Percentiles rank a stretch among this genome's conserved stretches.
These are phyloP conservation scores for Aphelenchoides besseyi DNA, from an alignment of 1,140 invertebrate genomes.

Conservation along the genomic window DNA sequence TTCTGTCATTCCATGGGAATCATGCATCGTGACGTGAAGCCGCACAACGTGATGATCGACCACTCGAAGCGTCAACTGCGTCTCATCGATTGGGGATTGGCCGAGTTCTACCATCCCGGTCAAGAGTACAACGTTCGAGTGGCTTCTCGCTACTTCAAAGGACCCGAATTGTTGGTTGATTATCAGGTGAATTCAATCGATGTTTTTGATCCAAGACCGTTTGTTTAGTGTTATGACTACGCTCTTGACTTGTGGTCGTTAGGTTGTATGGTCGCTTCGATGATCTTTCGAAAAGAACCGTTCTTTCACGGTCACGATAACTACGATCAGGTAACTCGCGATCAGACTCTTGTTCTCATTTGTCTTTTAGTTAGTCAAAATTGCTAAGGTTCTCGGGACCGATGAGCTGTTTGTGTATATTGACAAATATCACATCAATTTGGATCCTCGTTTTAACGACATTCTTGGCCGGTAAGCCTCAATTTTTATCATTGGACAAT, in stretches of 20 bases:
- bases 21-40: slow-evolving; percentile 83
- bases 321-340: slow-evolving; percentile 75
- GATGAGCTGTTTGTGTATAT: slow-evolving; percentile 99
- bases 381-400: slow-evolving; percentile 98
- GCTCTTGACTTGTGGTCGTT: slow-evolving; percentile 99
- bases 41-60: slow-evolving; percentile 99
- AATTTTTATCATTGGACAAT: not conserved
- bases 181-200: slow-evolving; percentile 72
- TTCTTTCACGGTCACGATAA: slow-evolving; percentile 99
- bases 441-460: slow-evolving; percentile 96
- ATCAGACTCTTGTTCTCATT: not conserved
- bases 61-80: slow-evolving; percentile 91
- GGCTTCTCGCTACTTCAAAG: slow-evolving; percentile 94
- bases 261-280: slow-evolving; percentile 98
- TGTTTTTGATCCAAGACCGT: not conserved
- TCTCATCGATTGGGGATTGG: slow-evolving; percentile 98
- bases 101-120: slow-evolving; percentile 98
- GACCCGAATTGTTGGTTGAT: slow-evolving; percentile 94
- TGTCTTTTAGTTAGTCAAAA: slow-evolving; percentile 76
- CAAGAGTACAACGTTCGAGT: slow-evolving; percentile 99
- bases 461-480: slow-evolving; percentile 80
- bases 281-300: slow-evolving; percentile 99
- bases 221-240: slow-evolving; percentile 85
- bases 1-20: slow-evolving; percentile 99
- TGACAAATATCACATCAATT: slow-evolving; percentile 98